Evolutionary conservation across 2,113 vertebrate genomes (phyloP).

Genomic region (Brachyhypopomus occidentalis): DNA sequence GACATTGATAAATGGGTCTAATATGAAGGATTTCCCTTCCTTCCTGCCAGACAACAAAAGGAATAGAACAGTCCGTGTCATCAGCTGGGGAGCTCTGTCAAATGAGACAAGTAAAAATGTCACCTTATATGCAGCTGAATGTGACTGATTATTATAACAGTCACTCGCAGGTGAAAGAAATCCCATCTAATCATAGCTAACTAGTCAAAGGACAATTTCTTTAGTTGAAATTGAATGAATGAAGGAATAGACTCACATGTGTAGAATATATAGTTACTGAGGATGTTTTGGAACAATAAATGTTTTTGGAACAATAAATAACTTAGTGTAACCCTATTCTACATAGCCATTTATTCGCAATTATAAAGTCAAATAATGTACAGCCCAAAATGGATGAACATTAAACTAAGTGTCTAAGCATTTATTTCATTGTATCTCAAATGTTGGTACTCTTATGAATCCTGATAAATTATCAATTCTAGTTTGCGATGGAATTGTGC

Average conservation of each 20-base stretch:
- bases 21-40: slow-evolving; percentile 50
- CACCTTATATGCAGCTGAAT: slow-evolving; percentile 4
- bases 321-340: background rate
- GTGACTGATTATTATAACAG: slow-evolving; percentile 40
- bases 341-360: slow-evolving; percentile 13
- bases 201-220: background rate
- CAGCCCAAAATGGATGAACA: slow-evolving; percentile 12
- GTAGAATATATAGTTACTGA: background rate
- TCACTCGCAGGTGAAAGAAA: slow-evolving; percentile 14
- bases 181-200: slow-evolving; percentile 21
- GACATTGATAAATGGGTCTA: slow-evolving; percentile 69
- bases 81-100: slow-evolving; percentile 14
- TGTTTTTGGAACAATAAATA: background rate
- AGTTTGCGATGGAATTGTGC: slow-evolving; percentile 2
- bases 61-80: slow-evolving; percentile 31
- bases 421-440: slow-evolving; percentile 36
- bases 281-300: too few species aligned
- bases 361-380: slow-evolving; percentile 34
- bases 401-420: slow-evolving; percentile 34
- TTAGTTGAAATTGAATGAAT: background rate
- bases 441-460: slow-evolving; percentile 26
- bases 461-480: slow-evolving; percentile 36
- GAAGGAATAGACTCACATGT: background rate
- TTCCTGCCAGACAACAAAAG: slow-evolving; percentile 54
- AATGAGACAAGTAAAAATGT: slow-evolving; percentile 30